Evolutionary conservation across 2,113 vertebrate species (phyloP).

Genomic region (Osmerus eperlanus): DNA sequence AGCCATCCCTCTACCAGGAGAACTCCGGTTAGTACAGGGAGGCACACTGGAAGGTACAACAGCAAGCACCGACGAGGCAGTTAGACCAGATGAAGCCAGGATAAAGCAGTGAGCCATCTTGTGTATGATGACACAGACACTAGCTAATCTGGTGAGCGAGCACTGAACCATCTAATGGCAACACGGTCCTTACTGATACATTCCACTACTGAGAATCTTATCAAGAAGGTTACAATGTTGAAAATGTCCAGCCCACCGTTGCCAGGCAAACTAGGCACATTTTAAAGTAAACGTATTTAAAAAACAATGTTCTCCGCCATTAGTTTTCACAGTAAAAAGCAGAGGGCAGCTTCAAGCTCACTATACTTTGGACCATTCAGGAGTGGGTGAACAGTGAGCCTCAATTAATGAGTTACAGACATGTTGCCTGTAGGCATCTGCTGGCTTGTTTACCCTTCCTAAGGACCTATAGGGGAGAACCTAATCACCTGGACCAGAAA

Average conservation of each 20-base stretch:
- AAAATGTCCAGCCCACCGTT: not conserved
- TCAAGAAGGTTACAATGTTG: not conserved
- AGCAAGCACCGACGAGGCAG: not conserved
- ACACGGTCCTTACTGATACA: not conserved
- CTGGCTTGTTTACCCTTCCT: not conserved
- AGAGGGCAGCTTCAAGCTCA: not conserved
- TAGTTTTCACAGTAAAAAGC: too few species aligned
- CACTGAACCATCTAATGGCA: too few species aligned
- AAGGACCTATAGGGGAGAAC: not conserved
- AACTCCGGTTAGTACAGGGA: not conserved
- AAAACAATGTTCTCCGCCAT: too few species aligned
- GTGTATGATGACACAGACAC: too few species aligned
- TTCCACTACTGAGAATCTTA: conserved; percentile 9
- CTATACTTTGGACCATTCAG: too few species aligned
- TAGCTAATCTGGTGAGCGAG: too few species aligned
- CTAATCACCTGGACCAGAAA: too few species aligned
- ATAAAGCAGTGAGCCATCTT: not conserved
- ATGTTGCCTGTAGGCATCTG: not conserved
- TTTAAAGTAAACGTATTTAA: too few species aligned
- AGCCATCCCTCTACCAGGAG: not conserved
- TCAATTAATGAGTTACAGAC: conserved; percentile 4
- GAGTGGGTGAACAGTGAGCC: too few species aligned
- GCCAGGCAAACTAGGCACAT: not conserved
- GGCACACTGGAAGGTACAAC: not conserved
- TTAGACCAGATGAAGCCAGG: not conserved